phyloP scores from a whole-genome alignment of 2,113 vertebrate species.

The Otolemur garnettii region DNA sequence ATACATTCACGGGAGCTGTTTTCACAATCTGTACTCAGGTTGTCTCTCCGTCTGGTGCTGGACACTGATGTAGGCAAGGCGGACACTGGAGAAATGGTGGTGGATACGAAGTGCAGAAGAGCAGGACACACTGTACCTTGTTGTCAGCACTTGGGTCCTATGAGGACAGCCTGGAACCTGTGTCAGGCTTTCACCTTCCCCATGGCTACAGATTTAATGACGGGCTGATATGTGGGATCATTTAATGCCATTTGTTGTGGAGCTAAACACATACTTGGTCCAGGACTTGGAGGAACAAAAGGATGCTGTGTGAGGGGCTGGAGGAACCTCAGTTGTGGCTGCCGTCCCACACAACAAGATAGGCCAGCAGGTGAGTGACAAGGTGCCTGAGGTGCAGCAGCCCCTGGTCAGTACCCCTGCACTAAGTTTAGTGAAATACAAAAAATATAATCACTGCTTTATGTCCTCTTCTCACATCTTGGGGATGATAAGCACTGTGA shows the following conservation, averaged over 20 bases:
- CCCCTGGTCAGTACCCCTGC: not conserved
- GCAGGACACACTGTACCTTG: not conserved
- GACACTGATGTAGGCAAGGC: no score
- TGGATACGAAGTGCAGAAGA: not conserved
- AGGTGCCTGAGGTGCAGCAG: fast-evolving
- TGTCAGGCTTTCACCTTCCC: not conserved
- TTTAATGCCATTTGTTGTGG: not conserved
- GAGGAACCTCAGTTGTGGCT: not conserved
- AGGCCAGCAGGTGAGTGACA: not conserved
- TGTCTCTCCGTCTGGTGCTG: not conserved
- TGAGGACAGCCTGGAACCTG: not conserved
- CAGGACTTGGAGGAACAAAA: not conserved
- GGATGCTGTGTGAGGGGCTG: no score
- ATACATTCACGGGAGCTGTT: not conserved
- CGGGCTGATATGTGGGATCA: not conserved
- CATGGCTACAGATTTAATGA: not conserved
- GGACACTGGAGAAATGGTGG: not conserved
- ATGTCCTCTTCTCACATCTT: not conserved
- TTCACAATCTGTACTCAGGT: not conserved
- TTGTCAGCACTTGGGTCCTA: not conserved
- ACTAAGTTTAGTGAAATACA: not conserved
- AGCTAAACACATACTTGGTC: not conserved
- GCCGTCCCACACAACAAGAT: fast-evolving
- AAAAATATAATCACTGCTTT: not conserved
- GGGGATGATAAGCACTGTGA: not conserved